Evolutionary conservation across 2,888 invertebrate genomes (phyloP), one percentile per base, ranked within the genome.

Genomic region (Agrypnus murinus): DNA sequence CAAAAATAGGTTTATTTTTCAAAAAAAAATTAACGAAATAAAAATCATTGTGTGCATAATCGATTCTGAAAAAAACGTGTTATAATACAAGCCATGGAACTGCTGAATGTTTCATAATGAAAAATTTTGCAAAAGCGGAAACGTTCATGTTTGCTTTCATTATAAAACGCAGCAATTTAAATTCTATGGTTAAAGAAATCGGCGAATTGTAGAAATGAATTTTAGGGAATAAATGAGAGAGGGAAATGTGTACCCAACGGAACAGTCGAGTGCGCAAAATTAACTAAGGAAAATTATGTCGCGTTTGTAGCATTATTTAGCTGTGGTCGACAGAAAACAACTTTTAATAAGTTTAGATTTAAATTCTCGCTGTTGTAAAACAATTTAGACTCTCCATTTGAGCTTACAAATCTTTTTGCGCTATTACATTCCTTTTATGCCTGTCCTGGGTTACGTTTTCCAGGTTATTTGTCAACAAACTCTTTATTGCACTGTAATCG

Each of bases 221-320:
- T 64, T 25, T 55, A 17, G 12, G 10, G 43, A 55, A 55, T 45
- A 64, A 64, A 64, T 55, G 53, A 50, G 10, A 12, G 14, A 50
- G 31, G 50, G n/a, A 32, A 50, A 50, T 31, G 32, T 10, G 50
- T 19, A 25, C 25, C 25, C 5, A 19, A n/a, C n/a, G 31, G 25
- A 50, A 50, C 48, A 40, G 36, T 36, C 12, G 50, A 50, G 31
- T 50, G n/a, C 19, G 7, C 19, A 31, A 50, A 50, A 19, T 32
- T 10, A 50, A 17, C 50, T 19, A 15, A 2, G 10, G 12, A 14
- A 50, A 63, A 50, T 63, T 63, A 14, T 36, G 25, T 36, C 12
- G 50, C 36, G 43, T 25, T 25, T 25, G 25, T 25, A 60, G 43
- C 59, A 60, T 50, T 50, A 63, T 14, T 38, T 36, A 48, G 19